Evolutionary conservation across 2,797 vertebrate species (phyloP).

Genomic region (Lindbergichthys nudifrons): DNA sequence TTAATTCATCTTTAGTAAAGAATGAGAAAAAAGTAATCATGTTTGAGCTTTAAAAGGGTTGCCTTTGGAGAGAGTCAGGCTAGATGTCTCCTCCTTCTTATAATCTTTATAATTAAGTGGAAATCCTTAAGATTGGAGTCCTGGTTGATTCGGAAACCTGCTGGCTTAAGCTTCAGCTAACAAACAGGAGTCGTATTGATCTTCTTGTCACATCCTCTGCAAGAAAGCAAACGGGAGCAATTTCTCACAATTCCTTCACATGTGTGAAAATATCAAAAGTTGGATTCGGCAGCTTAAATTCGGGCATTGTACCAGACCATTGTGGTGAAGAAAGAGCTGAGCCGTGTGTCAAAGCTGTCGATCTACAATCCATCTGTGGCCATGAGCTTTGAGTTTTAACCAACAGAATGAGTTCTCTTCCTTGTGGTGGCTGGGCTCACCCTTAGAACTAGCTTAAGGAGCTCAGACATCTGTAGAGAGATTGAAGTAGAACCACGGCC

Average conservation of each 20-base stretch:
- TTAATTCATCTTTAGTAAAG: not conserved
- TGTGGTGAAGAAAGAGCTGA: not conserved
- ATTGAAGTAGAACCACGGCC: not conserved
- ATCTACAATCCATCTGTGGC: not conserved
- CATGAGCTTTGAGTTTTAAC: not conserved
- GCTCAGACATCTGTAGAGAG: not conserved
- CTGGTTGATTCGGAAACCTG: not conserved
- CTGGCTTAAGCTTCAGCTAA: not conserved
- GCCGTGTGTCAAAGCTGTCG: not conserved
- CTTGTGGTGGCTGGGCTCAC: not conserved
- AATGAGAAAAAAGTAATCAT: not conserved
- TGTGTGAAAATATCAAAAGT: not conserved
- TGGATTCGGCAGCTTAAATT: not conserved
- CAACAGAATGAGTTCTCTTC: not conserved
- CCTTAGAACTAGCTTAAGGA: not conserved
- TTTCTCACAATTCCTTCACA: not conserved
- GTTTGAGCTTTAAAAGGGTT: not conserved
- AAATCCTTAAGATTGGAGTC: too few relatives aligned
- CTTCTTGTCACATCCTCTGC: not conserved
- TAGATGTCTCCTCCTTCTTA: not conserved
- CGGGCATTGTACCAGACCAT: not conserved
- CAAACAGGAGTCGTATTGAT: too few relatives aligned
- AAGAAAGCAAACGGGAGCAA: not conserved
- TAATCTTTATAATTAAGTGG: not conserved
- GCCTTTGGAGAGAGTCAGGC: not conserved